Conservation (phyloP, 2,797 vertebrate genomes). For the Jordanella pulchra region DNA sequence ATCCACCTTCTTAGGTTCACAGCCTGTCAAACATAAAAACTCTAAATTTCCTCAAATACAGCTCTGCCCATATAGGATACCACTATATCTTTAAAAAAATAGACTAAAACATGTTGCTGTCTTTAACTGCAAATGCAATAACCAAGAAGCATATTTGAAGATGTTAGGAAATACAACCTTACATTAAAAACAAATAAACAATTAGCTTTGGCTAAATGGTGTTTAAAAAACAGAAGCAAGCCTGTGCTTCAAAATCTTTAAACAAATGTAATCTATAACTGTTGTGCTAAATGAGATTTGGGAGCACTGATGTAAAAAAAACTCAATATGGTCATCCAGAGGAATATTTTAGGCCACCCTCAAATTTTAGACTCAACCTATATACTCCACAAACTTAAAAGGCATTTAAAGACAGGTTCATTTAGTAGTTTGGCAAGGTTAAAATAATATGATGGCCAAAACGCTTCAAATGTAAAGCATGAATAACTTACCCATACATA, state of each 20-base stretch:
- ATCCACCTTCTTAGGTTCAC: slow-evolving; percentile 94
- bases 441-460: neutral
- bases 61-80: neutral
- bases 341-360: neutral
- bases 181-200: neutral
- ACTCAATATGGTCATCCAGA: too few relatives aligned
- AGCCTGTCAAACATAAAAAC: slow-evolving; percentile 83
- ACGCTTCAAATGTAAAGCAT: slow-evolving; percentile 1
- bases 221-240: too few relatives aligned
- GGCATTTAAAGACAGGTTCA: neutral
- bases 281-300: too few relatives aligned
- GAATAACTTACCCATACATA: slow-evolving; percentile 91
- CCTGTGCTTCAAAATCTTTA: too few relatives aligned
- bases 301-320: too few relatives aligned
- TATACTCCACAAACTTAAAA: neutral
- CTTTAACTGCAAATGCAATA: too few relatives aligned
- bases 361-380: neutral
- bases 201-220: neutral
- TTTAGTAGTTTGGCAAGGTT: neutral
- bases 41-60: neutral
- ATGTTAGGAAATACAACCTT: too few relatives aligned
- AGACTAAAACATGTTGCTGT: too few relatives aligned
- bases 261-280: too few relatives aligned
- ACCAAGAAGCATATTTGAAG: too few relatives aligned
- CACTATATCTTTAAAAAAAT: too few relatives aligned